Percentiles rank a stretch among this genome's conserved stretches.
Evolutionary conservation across 2,888 invertebrate species (phyloP).

Genomic region (Melanotus villosus): DNA sequence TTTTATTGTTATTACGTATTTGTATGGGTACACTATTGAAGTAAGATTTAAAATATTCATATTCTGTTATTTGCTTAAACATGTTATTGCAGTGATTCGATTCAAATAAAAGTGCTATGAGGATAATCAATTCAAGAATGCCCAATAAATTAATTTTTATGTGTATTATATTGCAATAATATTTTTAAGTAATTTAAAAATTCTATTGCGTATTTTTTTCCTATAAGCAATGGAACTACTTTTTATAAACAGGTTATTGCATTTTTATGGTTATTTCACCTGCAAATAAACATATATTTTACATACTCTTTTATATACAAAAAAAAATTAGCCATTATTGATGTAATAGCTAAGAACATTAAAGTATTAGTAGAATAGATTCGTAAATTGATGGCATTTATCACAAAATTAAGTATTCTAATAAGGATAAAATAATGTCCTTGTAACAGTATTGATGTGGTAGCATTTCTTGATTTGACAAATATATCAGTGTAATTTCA

Average conservation of each 20-base stretch:
- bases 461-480: not conserved
- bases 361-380: constrained; percentile 38
- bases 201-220: not conserved
- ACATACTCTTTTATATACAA: constrained; percentile 34
- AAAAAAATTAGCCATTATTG: constrained; percentile 10
- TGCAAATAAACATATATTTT: constrained; percentile 29
- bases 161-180: not conserved
- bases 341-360: not conserved
- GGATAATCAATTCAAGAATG: not conserved
- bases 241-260: not conserved
- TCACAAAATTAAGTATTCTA: constrained; percentile 8
- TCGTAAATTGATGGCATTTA: constrained; percentile 26
- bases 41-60: not conserved
- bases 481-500: not conserved
- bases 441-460: constrained; percentile 26
- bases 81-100: not conserved
- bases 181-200: not conserved
- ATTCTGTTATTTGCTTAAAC: constrained; percentile 4
- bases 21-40: too few species aligned
- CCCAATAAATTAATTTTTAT: too few species aligned
- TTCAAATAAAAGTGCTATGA: not conserved
- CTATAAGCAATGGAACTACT: not conserved
- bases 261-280: not conserved
- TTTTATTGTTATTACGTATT: too few species aligned
- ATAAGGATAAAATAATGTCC: constrained; percentile 3